A percentile compares a stretch with the other conserved stretches of the same genome.
Evolutionary conservation across 2,888 invertebrate genomes (phyloP).

Genomic region (Xylota sylvarum): DNA sequence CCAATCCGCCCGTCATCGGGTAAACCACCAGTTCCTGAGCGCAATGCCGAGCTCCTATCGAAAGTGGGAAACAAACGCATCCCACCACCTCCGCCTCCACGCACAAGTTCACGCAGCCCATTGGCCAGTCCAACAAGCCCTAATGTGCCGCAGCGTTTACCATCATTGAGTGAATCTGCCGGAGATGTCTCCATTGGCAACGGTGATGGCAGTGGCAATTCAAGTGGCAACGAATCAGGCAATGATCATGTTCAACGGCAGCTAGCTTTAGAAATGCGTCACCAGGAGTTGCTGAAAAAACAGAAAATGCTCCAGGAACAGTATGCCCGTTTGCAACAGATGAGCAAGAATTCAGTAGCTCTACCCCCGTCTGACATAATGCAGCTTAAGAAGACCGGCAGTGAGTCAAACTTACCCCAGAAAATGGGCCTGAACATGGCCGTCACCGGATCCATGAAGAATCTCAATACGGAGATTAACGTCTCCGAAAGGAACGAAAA

Average conservation of each 20-base stretch:
- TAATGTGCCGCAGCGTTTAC: constrained; percentile 87
- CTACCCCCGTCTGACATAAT: constrained; percentile 86
- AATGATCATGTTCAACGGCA: constrained; percentile 91
- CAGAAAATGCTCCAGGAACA: constrained; percentile 96
- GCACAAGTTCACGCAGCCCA: constrained; percentile 95
- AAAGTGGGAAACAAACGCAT: constrained; percentile 90
- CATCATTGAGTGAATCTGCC: constrained; percentile 83
- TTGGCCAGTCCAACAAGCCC: constrained; percentile 93
- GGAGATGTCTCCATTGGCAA: constrained; percentile 77
- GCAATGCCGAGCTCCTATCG: constrained; percentile 91
- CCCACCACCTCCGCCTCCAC: constrained; percentile 96
- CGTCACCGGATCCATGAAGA: constrained; percentile 80
- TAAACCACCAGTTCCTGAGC: constrained; percentile 93
- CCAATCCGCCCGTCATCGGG: constrained; percentile 87
- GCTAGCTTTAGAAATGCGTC: constrained; percentile 93
- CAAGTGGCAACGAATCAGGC: constrained; percentile 91
- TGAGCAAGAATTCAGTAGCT: constrained; percentile 91
- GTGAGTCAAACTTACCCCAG: constrained; percentile 93
- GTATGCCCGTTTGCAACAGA: constrained; percentile 94
- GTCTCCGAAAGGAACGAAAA: constrained; percentile 80
- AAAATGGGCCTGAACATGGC: constrained; percentile 91
- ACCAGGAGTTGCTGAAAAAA: constrained; percentile 94
- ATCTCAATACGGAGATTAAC: constrained; percentile 79
- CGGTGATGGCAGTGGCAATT: constrained; percentile 86
- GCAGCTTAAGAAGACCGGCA: constrained; percentile 92